These are phyloP conservation scores for Pachypeltis micranthus DNA, from an alignment of 1,140 invertebrate species.

Conservation along the genomic window DNA sequence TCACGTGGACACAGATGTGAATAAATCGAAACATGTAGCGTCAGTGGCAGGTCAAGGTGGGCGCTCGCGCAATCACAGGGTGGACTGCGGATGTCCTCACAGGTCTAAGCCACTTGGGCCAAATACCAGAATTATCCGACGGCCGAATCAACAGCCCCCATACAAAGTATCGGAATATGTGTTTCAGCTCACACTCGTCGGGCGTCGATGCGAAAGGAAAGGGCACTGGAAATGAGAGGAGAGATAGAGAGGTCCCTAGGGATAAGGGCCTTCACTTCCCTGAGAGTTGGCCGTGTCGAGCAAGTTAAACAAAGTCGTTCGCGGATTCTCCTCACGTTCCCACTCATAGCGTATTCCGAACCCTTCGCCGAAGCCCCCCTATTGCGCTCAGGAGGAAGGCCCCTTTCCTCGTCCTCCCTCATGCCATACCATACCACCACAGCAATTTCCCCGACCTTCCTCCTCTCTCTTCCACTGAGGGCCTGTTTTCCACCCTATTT, in stretches of 20 bases:
- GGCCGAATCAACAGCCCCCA: too few species aligned
- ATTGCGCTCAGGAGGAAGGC: background rate
- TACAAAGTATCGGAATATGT: too few species aligned
- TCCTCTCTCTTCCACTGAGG: background rate
- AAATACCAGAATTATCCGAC: too few species aligned
- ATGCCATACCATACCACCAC: too few species aligned
- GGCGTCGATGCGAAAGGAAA: background rate
- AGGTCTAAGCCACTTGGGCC: too few species aligned
- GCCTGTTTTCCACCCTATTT: constrained; percentile 13
- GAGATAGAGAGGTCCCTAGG: background rate
- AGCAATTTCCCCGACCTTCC: too few species aligned
- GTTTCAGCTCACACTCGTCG: too few species aligned
- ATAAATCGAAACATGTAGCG: too few species aligned
- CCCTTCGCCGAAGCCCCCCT: background rate
- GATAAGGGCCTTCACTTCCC: constrained; percentile 3
- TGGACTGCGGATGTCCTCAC: too few species aligned
- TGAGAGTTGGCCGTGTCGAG: background rate
- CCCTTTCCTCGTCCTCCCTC: background rate
- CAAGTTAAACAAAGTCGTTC: constrained; percentile 10
- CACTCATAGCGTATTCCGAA: constrained; percentile 6
- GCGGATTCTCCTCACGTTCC: background rate
- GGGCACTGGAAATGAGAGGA: background rate
- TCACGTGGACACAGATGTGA: too few species aligned
- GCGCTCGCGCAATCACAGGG: too few species aligned
- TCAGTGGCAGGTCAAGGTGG: too few species aligned